These are phyloP conservation scores for Perognathus longimembris DNA, from an alignment of 2,113 vertebrate species.

Conservation along the genomic window DNA sequence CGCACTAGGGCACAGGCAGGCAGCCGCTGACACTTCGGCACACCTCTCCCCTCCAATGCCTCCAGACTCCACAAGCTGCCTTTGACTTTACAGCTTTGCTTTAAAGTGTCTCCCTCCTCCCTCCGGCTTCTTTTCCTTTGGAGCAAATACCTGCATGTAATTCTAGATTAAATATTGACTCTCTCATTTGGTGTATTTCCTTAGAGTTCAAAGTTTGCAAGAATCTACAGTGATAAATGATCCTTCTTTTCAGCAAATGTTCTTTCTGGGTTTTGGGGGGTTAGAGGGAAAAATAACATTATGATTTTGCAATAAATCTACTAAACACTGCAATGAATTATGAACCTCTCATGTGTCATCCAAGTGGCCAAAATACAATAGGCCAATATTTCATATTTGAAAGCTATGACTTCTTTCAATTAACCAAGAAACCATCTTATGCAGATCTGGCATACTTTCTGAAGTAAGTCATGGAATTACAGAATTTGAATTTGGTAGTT, in stretches of 20 bases:
- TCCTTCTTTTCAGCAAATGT: conserved; percentile 59
- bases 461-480: conserved; percentile 21
- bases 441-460: conserved; percentile 28
- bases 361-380: not conserved
- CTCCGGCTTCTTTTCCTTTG: not conserved
- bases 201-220: conserved; percentile 49
- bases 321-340: conserved; percentile 49
- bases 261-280: conserved; percentile 49
- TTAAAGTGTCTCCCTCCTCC: not conserved
- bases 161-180: conserved; percentile 47
- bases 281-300: conserved; percentile 35
- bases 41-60: not conserved
- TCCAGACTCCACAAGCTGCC: not conserved
- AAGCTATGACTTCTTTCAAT: conserved; percentile 51
- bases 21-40: too few species aligned
- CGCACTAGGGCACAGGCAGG: rapidly evolving
- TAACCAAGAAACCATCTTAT: not conserved
- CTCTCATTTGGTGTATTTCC: conserved; percentile 57
- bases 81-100: not conserved
- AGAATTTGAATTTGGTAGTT: not conserved
- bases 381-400: conserved; percentile 60
- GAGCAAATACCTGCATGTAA: conserved; percentile 4
- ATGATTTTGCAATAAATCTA: conserved; percentile 61
- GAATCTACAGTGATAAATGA: conserved; percentile 46
- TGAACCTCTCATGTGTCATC: conserved; percentile 36